Conservation (phyloP, 2,888 invertebrate species). For the Chymomyza caudatula region DNA sequence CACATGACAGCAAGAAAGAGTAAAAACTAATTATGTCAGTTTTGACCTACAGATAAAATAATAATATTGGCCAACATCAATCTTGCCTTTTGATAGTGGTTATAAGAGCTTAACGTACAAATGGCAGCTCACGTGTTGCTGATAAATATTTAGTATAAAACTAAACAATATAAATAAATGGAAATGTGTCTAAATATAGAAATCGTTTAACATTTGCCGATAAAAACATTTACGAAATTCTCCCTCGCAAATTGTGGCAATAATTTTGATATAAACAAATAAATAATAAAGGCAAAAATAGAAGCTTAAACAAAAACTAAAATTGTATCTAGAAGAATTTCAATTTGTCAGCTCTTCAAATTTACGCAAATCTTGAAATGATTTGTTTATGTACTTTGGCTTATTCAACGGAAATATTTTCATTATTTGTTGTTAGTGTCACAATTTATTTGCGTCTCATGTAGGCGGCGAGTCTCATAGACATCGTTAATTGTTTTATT, state of each 20-base stretch:
- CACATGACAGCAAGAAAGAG: neutral
- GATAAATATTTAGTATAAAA: constrained; percentile 32
- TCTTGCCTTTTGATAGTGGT: neutral
- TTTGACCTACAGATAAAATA: neutral
- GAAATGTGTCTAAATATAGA: constrained; percentile 6
- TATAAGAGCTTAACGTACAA: neutral
- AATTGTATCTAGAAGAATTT: constrained; percentile 30
- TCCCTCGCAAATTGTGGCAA: constrained; percentile 16
- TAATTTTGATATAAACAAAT: constrained; percentile 47
- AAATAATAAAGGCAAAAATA: constrained; percentile 20
- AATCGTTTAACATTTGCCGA: neutral
- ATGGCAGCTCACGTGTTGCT: constrained; percentile 35
- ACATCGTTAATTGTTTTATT: constrained; percentile 41
- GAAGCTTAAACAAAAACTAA: constrained; percentile 4
- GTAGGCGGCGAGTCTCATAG: constrained; percentile 17
- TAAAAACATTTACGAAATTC: constrained; percentile 22
- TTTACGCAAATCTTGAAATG: neutral
- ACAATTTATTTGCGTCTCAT: constrained; percentile 28
- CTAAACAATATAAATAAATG: constrained; percentile 28
- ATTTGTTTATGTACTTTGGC: constrained; percentile 20
- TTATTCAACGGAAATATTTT: neutral
- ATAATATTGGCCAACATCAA: neutral
- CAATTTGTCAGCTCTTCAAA: constrained; percentile 17
- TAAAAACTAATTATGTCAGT: neutral
- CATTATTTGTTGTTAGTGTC: constrained; percentile 17